These are phyloP conservation scores for Hirudo medicinalis DNA, from an alignment of 1,140 invertebrate genomes.

Conservation along the genomic window DNA sequence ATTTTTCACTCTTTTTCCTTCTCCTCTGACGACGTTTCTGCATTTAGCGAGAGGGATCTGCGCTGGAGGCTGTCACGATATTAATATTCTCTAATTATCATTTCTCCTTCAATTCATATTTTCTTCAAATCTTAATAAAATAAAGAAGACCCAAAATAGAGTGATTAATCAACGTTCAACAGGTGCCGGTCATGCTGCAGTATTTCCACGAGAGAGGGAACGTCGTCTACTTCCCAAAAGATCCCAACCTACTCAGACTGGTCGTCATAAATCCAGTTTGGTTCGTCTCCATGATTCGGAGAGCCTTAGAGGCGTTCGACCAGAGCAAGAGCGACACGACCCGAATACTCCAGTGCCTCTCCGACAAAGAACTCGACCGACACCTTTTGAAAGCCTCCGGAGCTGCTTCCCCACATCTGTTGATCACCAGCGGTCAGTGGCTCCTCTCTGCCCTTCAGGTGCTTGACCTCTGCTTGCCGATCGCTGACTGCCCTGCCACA, in stretches of 20 bases:
- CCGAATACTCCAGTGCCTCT: conserved; percentile 17
- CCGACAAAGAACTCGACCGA: conserved; percentile 22
- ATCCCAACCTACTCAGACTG: conserved; percentile 16
- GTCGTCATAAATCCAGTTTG: conserved; percentile 24
- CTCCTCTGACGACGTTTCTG: too few relatives aligned
- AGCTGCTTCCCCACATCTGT: background rate
- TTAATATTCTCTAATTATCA: too few relatives aligned
- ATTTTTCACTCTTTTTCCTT: too few relatives aligned
- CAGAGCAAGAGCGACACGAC: conserved; percentile 2
- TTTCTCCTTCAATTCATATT: too few relatives aligned
- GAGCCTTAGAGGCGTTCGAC: conserved; percentile 18
- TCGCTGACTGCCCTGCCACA: conserved; percentile 10
- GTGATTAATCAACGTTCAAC: too few relatives aligned
- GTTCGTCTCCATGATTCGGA: conserved; percentile 22
- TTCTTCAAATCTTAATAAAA: too few relatives aligned
- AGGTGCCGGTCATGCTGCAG: conserved; percentile 21
- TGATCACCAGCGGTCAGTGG: conserved; percentile 21
- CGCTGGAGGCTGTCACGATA: too few relatives aligned
- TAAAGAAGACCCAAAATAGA: too few relatives aligned
- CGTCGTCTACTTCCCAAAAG: conserved; percentile 20
- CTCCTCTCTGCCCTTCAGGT: conserved; percentile 22
- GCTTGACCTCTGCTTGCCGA: conserved; percentile 21
- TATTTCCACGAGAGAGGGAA: conserved; percentile 24
- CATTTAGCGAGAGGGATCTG: too few relatives aligned
- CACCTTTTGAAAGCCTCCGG: conserved; percentile 21